Percentiles rank a stretch among this genome's conserved stretches.
These are phyloP conservation scores for Thaleichthys pacificus DNA, from an alignment of 2,797 vertebrate species.

Conservation along the genomic window DNA sequence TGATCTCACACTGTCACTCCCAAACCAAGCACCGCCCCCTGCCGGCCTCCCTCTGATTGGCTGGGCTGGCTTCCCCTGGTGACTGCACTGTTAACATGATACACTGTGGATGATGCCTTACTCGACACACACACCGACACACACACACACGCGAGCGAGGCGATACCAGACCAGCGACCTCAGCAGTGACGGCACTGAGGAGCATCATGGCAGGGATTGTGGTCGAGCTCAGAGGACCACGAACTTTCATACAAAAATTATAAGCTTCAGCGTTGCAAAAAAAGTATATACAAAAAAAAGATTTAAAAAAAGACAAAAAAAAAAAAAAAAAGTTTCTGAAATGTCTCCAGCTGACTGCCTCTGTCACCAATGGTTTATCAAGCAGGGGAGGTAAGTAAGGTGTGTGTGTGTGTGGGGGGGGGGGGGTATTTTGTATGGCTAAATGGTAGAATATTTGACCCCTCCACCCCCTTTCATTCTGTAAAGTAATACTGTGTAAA, in stretches of 20 bases:
- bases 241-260: conserved; percentile 51
- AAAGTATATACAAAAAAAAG: conserved; percentile 51
- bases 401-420: conserved; percentile 60
- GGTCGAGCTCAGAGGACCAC: conserved; percentile 65
- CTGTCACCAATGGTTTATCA: conserved; percentile 56
- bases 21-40: background rate
- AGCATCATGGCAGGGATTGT: conserved; percentile 54
- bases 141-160: background rate
- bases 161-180: background rate
- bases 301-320: conserved; percentile 32
- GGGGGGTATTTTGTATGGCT: conserved; percentile 71
- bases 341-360: conserved; percentile 61
- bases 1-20: conserved; percentile 2
- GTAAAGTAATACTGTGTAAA: conserved; percentile 74
- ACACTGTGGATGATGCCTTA: conserved; percentile 55
- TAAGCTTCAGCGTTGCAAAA: conserved; percentile 78
- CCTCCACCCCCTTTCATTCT: conserved; percentile 44
- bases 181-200: background rate
- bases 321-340: conserved; percentile 1
- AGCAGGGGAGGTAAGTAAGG: conserved; percentile 53
- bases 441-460: conserved; percentile 68
- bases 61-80: conserved; percentile 12
- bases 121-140: conserved; percentile 41
- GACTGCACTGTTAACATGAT: conserved; percentile 43
- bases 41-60: conserved; percentile 31